Conservation (phyloP, 1,140 invertebrate species). For the Atta colombica region DNA sequence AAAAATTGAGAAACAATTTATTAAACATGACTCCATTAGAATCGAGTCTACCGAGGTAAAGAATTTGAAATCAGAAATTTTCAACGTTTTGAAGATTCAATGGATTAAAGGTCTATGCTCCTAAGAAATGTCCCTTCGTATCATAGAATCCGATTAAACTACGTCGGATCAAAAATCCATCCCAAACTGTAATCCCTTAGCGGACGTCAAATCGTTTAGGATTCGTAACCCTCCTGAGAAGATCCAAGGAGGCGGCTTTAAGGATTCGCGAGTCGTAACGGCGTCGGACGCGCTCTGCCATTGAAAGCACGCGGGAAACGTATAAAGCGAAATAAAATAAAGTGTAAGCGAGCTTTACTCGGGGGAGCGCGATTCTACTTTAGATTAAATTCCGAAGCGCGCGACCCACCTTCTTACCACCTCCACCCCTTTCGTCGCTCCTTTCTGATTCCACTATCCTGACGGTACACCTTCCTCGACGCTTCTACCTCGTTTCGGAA, state of each 20-base stretch:
- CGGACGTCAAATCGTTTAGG: conserved; percentile 3
- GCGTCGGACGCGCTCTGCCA: conserved; percentile 42
- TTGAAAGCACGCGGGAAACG: conserved; percentile 70
- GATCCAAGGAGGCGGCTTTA: conserved; percentile 16
- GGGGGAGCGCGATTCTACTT: conserved; percentile 79
- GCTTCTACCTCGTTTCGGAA: conserved; percentile 68
- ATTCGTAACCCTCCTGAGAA: not conserved
- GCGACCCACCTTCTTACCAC: conserved; percentile 61
- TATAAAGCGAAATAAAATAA: conserved; percentile 77
- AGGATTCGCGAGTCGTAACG: conserved; percentile 37
- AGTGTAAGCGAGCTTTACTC: conserved; percentile 75
- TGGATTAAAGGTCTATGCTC: not conserved
- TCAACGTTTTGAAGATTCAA: not conserved
- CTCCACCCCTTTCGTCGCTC: not conserved
- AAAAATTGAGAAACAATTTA: too few relatives aligned
- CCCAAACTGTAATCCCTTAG: not conserved
- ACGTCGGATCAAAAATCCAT: not conserved
- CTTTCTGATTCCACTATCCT: not conserved
- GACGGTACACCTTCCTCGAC: not conserved
- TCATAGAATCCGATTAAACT: conserved; percentile 2
- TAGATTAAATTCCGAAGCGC: conserved; percentile 81
- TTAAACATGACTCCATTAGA: too few relatives aligned
- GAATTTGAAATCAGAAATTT: not conserved
- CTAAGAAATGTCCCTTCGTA: not conserved
- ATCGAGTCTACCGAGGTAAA: not conserved